Percentiles rank a stretch among this genome's conserved stretches.
Conservation (phyloP, 2,888 invertebrate genomes). For the Stomorhina lunata region DNA sequence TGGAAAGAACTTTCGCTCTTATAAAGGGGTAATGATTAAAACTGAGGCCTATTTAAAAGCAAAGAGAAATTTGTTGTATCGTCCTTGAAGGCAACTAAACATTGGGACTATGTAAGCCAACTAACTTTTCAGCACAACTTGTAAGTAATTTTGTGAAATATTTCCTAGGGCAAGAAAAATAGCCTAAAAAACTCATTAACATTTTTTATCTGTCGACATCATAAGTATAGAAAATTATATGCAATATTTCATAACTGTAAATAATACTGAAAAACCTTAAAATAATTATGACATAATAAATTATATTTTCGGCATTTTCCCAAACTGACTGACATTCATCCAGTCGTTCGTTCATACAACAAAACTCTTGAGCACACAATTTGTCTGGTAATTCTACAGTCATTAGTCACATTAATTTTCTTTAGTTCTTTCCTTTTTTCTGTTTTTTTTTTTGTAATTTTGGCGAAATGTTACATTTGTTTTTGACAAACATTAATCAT, state of each 20-base stretch:
- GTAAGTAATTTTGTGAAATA: too few species aligned
- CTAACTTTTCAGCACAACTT: too few species aligned
- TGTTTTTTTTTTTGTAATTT: conserved; percentile 15
- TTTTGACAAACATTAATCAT: conserved; percentile 76
- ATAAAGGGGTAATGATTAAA: too few species aligned
- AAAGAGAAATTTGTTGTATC: too few species aligned
- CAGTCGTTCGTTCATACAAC: background rate
- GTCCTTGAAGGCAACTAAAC: too few species aligned
- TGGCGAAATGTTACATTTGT: conserved; percentile 62
- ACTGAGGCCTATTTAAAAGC: too few species aligned
- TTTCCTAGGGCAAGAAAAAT: too few species aligned
- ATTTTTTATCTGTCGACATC: background rate
- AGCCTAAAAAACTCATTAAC: background rate
- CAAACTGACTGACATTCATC: background rate
- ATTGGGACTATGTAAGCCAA: too few species aligned
- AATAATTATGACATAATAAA: conserved; percentile 62
- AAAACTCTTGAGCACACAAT: conserved; percentile 33
- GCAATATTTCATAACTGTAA: conserved; percentile 16
- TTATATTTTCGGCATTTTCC: conserved; percentile 34
- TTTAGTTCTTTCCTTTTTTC: conserved; percentile 7
- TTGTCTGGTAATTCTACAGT: conserved; percentile 64
- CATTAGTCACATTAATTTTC: conserved; percentile 61
- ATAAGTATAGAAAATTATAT: background rate
- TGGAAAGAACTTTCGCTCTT: too few species aligned
- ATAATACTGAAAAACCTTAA: conserved; percentile 9